A percentile compares a stretch with the other conserved stretches of the same genome.
Conservation (phyloP, 2,113 vertebrate species). For the Cebidichthys violaceus region DNA sequence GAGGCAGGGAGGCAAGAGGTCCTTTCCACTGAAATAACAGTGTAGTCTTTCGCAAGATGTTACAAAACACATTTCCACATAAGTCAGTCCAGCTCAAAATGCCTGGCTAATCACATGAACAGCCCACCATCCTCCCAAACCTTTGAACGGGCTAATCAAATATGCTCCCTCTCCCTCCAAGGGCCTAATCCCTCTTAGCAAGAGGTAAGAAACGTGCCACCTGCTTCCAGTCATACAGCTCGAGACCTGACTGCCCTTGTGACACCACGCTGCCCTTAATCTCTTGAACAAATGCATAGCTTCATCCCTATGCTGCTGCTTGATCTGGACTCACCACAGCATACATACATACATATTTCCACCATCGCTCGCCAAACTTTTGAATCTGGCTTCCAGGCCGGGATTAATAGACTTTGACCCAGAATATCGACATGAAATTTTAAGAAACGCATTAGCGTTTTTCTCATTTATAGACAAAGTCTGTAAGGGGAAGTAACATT, state of each 20-base stretch:
- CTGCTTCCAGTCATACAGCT: slow-evolving; percentile 66
- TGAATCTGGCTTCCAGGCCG: slow-evolving; percentile 25
- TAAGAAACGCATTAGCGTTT: slow-evolving; percentile 26
- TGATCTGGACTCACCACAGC: slow-evolving; percentile 8
- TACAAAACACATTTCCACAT: slow-evolving; percentile 47
- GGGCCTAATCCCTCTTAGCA: slow-evolving; percentile 73
- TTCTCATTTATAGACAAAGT: slow-evolving; percentile 18
- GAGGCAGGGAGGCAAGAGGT: background rate
- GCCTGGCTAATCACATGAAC: slow-evolving; percentile 63
- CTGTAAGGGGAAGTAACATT: background rate
- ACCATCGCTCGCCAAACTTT: background rate
- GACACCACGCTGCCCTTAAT: slow-evolving; percentile 66
- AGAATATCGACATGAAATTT: slow-evolving; percentile 34
- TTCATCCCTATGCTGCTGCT: slow-evolving; percentile 35
- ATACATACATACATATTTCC: slow-evolving; percentile 7
- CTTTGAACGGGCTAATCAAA: slow-evolving; percentile 66
- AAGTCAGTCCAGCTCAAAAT: slow-evolving; percentile 65
- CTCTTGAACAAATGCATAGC: slow-evolving; percentile 65
- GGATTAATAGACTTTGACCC: slow-evolving; percentile 46
- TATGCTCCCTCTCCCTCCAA: slow-evolving; percentile 57
- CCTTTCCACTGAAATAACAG: slow-evolving; percentile 18
- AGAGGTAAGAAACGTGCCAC: slow-evolving; percentile 70
- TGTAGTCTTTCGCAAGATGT: slow-evolving; percentile 50
- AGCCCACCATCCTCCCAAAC: slow-evolving; percentile 39
- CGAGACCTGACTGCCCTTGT: slow-evolving; percentile 65